These are phyloP conservation scores for Mythimna lalbum DNA, from an alignment of 2,888 invertebrate species.

Conservation along the genomic window DNA sequence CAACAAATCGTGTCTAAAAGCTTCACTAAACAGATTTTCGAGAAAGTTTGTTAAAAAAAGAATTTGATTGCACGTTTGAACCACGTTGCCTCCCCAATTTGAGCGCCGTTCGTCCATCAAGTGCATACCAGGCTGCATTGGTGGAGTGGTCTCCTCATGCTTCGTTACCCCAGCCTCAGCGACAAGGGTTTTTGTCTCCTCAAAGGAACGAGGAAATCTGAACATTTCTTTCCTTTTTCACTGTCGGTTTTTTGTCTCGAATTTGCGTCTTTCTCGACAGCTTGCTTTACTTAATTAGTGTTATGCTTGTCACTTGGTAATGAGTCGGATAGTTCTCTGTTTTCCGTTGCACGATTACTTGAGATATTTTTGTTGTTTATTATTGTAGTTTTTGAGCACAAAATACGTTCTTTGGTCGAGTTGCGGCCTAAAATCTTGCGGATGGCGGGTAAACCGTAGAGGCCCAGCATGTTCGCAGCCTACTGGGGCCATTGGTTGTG, in stretches of 20 bases:
- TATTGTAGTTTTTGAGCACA: background rate
- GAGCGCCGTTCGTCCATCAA: constrained; percentile 44
- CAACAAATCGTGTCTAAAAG: no score
- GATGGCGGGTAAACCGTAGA: no score
- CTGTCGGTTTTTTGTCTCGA: constrained; percentile 61
- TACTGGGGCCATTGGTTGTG: no score
- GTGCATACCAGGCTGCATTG: constrained; percentile 74
- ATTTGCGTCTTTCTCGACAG: constrained; percentile 66
- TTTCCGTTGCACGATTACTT: constrained; percentile 25
- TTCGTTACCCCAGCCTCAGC: constrained; percentile 79
- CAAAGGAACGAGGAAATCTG: constrained; percentile 83
- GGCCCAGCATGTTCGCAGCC: no score
- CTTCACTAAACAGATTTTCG: no score
- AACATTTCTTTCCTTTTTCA: constrained; percentile 74
- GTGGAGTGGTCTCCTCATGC: constrained; percentile 81
- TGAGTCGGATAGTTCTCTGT: constrained; percentile 42
- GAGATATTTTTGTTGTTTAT: background rate
- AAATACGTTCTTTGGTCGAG: no score
- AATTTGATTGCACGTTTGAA: background rate
- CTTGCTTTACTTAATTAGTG: constrained; percentile 73
- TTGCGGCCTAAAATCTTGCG: no score
- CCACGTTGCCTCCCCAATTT: constrained; percentile 23
- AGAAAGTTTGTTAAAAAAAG: background rate
- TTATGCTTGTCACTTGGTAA: constrained; percentile 52
- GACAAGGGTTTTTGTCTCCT: constrained; percentile 80